Conservation (phyloP, 1,140 invertebrate species). For the Paralvinella palmiformis region DNA sequence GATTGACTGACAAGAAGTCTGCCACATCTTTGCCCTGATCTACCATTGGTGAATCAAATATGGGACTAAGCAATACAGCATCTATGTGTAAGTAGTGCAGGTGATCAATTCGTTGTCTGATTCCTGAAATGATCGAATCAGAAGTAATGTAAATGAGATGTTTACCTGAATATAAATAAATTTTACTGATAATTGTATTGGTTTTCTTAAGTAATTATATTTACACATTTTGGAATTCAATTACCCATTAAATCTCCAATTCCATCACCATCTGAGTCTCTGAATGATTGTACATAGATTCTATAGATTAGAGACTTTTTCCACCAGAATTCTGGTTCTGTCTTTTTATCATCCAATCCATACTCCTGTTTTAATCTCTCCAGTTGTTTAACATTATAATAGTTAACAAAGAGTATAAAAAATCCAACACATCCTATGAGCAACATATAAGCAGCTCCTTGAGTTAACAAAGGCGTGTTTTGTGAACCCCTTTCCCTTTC, state of each 20-base stretch:
- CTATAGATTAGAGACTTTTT: conserved; percentile 67
- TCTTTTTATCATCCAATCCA: conserved; percentile 17
- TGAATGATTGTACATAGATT: conserved; percentile 68
- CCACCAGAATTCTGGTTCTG: conserved; percentile 59
- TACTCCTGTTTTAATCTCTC: conserved; percentile 20
- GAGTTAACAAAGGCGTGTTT: conserved; percentile 3
- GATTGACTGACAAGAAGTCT: conserved; percentile 66
- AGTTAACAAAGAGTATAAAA: conserved; percentile 17
- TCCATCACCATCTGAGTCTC: conserved; percentile 69
- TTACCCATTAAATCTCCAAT: conserved; percentile 58
- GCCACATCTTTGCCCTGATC: conserved; percentile 66
- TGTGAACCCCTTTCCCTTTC: too few relatives aligned
- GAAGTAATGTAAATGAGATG: neutral
- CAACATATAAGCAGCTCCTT: neutral
- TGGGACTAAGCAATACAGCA: conserved; percentile 66
- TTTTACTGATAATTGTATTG: neutral
- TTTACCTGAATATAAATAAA: neutral
- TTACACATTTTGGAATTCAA: neutral
- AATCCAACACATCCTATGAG: neutral
- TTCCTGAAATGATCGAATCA: conserved; percentile 25
- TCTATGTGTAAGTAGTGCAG: conserved; percentile 60
- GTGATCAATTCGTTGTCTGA: conserved; percentile 56
- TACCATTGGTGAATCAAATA: conserved; percentile 62
- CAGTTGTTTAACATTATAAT: conserved; percentile 18
- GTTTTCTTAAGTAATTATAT: neutral